Conservation (phyloP, 2,888 invertebrate species). For the Gasteruption jaculator region DNA sequence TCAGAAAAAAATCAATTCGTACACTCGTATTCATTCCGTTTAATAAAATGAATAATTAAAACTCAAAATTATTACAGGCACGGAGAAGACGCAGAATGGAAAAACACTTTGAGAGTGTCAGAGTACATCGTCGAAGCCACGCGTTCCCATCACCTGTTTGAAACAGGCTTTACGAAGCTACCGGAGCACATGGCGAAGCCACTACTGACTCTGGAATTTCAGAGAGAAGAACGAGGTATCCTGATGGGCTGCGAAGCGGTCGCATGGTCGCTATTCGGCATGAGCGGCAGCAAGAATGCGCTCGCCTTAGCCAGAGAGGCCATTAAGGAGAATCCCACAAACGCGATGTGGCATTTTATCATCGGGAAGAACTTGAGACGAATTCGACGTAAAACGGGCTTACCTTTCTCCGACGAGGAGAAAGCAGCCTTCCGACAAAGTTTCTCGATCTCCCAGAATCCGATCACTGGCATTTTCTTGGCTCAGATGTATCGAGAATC, state of each 20-base stretch:
- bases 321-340: slow-evolving; percentile 9
- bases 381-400: slow-evolving; percentile 3
- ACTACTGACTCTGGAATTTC: too few species aligned
- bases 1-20: too few species aligned
- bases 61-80: too few species aligned
- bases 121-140: too few species aligned
- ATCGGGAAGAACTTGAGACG: slow-evolving; percentile 14
- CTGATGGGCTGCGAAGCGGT: slow-evolving; percentile 12
- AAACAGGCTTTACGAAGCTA: too few species aligned
- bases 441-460: slow-evolving; percentile 7
- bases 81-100: too few species aligned
- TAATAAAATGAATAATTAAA: too few species aligned
- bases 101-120: too few species aligned
- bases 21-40: too few species aligned
- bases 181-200: too few species aligned
- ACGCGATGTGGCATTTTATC: slow-evolving; percentile 17
- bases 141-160: too few species aligned
- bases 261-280: slow-evolving; percentile 1
- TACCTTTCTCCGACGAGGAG: background rate
- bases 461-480: slow-evolving; percentile 11
- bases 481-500: slow-evolving; percentile 11
- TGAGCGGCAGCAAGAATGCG: slow-evolving; percentile 4
- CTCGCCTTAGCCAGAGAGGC: slow-evolving; percentile 9
- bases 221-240: slow-evolving; percentile 2
- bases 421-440: slow-evolving; percentile 8